A percentile compares a stretch with the other conserved stretches of the same genome.
These are phyloP conservation scores for Nyctereutes procyonoides DNA, from an alignment of 2,113 vertebrate species.

Conservation along the genomic window DNA sequence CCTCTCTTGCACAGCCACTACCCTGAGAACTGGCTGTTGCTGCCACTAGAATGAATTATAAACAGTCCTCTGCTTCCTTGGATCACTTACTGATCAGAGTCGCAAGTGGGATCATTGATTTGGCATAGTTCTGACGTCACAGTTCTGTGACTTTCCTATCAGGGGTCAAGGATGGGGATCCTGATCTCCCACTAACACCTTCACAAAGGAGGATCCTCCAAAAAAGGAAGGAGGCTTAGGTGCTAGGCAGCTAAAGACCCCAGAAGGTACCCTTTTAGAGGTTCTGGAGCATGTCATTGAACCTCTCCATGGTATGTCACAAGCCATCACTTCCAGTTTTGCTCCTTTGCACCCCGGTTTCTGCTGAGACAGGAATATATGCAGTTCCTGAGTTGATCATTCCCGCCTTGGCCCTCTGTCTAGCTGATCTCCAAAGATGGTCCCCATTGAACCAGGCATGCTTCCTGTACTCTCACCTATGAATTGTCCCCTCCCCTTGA, in stretches of 20 bases:
- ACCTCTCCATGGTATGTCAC: neutral
- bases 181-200: neutral
- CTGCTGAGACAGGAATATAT: neutral
- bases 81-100: neutral
- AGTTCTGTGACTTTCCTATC: conserved; percentile 2
- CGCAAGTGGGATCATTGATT: neutral
- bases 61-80: neutral
- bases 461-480: neutral
- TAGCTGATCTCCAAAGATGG: neutral
- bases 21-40: neutral
- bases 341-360: neutral
- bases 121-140: neutral
- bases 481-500: neutral
- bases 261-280: neutral
- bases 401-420: neutral
- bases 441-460: neutral
- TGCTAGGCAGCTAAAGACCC: neutral
- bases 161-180: neutral
- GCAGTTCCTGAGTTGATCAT: neutral
- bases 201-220: neutral
- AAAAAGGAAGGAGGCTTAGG: neutral
- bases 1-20: neutral
- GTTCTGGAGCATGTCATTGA: neutral
- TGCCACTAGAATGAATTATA: neutral
- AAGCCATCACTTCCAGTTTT: neutral